Evolutionary conservation across 2,113 vertebrate genomes (phyloP), one percentile per base, ranked within the genome.

Genomic region (Eretmochelys imbricata): DNA sequence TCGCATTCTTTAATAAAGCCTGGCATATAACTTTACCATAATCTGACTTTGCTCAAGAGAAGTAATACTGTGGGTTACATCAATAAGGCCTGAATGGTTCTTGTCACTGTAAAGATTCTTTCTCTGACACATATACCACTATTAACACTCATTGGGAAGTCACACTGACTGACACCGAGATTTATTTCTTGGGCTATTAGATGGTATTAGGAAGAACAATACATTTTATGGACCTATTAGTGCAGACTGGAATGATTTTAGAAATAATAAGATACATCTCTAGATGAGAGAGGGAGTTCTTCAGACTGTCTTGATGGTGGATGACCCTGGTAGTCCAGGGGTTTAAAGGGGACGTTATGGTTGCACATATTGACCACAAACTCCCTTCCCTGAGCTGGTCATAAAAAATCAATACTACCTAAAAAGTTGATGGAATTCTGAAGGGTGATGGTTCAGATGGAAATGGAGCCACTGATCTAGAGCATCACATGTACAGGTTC

Each of bases 31-130:
- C 93, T 95, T 80, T 82, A 86, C 84, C 24, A 1, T 85, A 78
- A 95, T 95, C 93, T 96, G 89, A 83, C 79, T 95, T 90, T 87
- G 76, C 84, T 85, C 94, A 90, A 49, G 83, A 96, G 96, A 92
- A 91, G 55, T 75, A 42, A 46, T 42, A 59, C 13, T 6, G 42
- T 78, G n/a, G 90, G 81, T 51, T 90, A n/a, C 81, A 84, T 92
- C 92, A 93, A 80, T 80, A 78, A 89, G 89, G 82, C 85, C 96
- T 57, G 75, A 94, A 85, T 75, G 81, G 69, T 62, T 85, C 57
- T 76, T 50, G 55, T 49, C 79, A 72, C 78, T 84, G 53, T 75
- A 90, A 91, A 88, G 65, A 38, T 59, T 84, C 88, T 84, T 80
- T 85, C 46, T n/a, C 9, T 94, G 87, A 57, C 82, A 91, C 80